Percentiles rank a stretch among this genome's conserved stretches.
phyloP scores from a whole-genome alignment of 2,113 vertebrate genomes.

The Amphiprion percula region DNA sequence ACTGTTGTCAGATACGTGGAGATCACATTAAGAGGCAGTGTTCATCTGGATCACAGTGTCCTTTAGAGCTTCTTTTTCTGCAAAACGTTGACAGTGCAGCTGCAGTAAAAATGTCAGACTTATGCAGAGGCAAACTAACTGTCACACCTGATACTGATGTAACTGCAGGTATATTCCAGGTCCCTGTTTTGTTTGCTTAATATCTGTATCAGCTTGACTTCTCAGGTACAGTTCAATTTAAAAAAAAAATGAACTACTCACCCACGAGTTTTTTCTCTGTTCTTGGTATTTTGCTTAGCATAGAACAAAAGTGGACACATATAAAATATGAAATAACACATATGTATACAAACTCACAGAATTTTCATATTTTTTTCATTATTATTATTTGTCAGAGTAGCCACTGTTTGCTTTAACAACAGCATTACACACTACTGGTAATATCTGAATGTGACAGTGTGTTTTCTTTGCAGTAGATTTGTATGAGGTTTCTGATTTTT shows the following conservation, averaged over 20 bases:
- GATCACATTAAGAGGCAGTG: not conserved
- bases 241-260: too few relatives aligned
- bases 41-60: conserved; percentile 6
- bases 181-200: not conserved
- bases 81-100: not conserved
- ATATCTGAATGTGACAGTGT: too few relatives aligned
- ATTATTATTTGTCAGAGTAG: too few relatives aligned
- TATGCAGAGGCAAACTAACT: not conserved
- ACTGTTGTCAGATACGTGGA: not conserved
- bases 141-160: conserved; percentile 6
- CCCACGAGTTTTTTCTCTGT: not conserved
- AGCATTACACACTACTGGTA: too few relatives aligned
- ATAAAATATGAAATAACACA: too few relatives aligned
- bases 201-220: not conserved
- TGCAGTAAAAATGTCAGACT: conserved; percentile 22
- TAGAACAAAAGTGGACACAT: too few relatives aligned
- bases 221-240: not conserved
- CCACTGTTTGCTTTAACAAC: too few relatives aligned
- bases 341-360: too few relatives aligned
- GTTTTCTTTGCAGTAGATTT: too few relatives aligned
- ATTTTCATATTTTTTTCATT: too few relatives aligned
- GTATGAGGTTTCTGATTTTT: too few relatives aligned
- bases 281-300: too few relatives aligned
- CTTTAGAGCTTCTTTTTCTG: conserved; percentile 2
- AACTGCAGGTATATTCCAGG: not conserved